Evolutionary conservation across 2,113 vertebrate genomes (phyloP), one percentile per base, ranked within the genome.

Genomic region (Nyctereutes procyonoides): DNA sequence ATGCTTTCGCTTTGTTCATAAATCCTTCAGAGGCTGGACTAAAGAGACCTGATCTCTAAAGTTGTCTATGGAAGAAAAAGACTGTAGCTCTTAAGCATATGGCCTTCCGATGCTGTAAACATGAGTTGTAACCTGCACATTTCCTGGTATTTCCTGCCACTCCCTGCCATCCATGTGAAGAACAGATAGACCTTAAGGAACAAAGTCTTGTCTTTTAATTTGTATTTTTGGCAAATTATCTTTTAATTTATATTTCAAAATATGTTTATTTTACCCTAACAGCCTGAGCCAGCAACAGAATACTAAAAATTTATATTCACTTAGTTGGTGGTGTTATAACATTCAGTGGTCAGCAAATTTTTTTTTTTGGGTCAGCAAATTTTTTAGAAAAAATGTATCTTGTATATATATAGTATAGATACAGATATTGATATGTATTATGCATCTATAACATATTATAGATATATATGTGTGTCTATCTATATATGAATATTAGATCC

Each of bases 171-270:
- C 43, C 71, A 26, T 24, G 15, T 35, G 19, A 85, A 5, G 22
- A 77, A 4, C 7, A 15, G 4, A 20, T 60, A 67, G 15, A 10
- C 43, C 38, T 88, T 13, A 8, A 69, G 38, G 30, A 71, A 92
- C 43, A 86, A 32, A 89, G 55, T 11, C 48, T 82, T 89, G 30
- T 1, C 43, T 43, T 43, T 43, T 43, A 43, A 43, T 43, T 43
- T 43, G 43, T 43, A 43, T 43, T 7, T 95, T n/a, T 74, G 30
- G 88, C 5, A 92, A 87, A 48, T 58, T 67, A 35, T 43, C 5
- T 80, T 95, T 53, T 86, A 67, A 93, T 73, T 91, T 62, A 35
- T 7, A 62, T 48, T 96, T 95, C 93, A 89, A 9, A 97, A 79
- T 1, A 63, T 11, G 32, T 28, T 38, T 80, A 86, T 28, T 73